Base-by-base conservation (phyloP, 2,888 invertebrate species). In the Dorcus parallelipipedus region DNA sequence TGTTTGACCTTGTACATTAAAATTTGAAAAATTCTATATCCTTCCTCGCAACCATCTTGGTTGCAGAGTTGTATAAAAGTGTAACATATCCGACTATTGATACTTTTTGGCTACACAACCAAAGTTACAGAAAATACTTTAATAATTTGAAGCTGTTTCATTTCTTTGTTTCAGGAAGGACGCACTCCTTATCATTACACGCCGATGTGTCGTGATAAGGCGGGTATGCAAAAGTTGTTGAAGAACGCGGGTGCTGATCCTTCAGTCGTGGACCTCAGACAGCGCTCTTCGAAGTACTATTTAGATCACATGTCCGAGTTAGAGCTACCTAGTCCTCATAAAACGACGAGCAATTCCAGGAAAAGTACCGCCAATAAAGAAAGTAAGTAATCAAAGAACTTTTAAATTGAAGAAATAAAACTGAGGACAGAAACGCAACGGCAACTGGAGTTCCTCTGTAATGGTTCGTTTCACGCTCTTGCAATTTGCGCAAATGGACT, bases 181-280 rank as follows among this genome's bases (percentile, higher is more conserved):
- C 75, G 88, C 64, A 88, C 86, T 1, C 82, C 88, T 2, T 80
- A 87, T 57, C 89, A 89, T 71, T 89, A 88, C 71, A 84, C 85
- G 40, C 83, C 84, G 0, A 83, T 83, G 58, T 81, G 86, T 68
- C 80, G 79, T 63, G 84, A 87, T 63, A 81, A 83, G 1, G 81
- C 81, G 9, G 76, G 79, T 3, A 81, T 85, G 62, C 88, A 87
- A 80, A 83, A 84, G 68, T 71, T 83, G 40, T 78, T 89, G 62
- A 76, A 83, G 51, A 80, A 80, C 52, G 83, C 84, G 20, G 88
- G 88, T 41, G 86, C 86, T 8, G 87, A 88, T 77, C 79, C 84
- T 3, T 80, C 83, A 59, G 74, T 82, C 38, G 76, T 83, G 58
- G 89, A 89, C 74, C 81, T 80, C 60, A 81, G 76, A 55, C 84